A percentile compares a stretch with the other conserved stretches of the same genome.
Evolutionary conservation across 2,113 vertebrate genomes (phyloP).

Genomic region (Probosciger aterrimus): DNA sequence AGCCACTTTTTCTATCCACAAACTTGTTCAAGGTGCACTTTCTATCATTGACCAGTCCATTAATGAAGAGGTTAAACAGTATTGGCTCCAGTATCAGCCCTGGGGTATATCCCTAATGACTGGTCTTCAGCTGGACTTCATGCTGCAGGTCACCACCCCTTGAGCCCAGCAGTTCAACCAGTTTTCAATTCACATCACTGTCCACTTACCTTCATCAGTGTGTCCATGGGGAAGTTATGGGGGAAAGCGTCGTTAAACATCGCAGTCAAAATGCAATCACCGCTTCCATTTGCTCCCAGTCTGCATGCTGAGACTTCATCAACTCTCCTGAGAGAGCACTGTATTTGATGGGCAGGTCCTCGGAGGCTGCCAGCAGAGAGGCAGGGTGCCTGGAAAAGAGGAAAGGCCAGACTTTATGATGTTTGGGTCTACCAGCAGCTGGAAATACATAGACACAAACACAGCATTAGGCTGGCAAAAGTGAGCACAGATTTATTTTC

Average conservation of each 20-base stretch:
- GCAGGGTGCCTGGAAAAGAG: neutral
- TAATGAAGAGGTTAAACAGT: neutral
- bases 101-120: neutral
- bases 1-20: neutral
- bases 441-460: neutral
- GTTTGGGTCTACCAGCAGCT: neutral
- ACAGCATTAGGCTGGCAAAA: neutral
- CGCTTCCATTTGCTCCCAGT: neutral
- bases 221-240: neutral
- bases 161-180: neutral
- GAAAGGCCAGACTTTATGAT: neutral
- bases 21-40: neutral
- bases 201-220: neutral
- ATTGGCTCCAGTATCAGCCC: neutral
- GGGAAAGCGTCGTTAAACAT: neutral
- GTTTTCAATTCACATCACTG: neutral
- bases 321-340: accelerated
- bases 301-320: neutral
- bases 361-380: neutral
- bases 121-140: neutral
- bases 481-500: neutral
- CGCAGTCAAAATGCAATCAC: neutral
- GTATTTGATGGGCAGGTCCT: neutral
- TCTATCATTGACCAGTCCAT: neutral
- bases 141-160: neutral